These are phyloP conservation scores for Endomychus coccineus DNA, from an alignment of 2,888 invertebrate species.

Conservation along the genomic window DNA sequence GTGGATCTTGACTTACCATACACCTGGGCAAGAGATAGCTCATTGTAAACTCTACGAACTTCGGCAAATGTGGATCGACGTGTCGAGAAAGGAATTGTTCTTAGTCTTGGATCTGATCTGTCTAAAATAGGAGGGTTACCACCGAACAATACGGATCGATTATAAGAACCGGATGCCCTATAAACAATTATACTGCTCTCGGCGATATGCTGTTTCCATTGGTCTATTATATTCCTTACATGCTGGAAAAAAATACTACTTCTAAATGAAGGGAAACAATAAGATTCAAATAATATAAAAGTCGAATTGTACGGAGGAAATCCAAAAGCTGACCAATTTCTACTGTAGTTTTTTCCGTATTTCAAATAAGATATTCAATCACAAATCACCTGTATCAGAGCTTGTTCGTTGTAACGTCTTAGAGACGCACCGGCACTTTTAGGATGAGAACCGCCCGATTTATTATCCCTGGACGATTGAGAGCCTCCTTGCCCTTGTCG, in stretches of 20 bases:
- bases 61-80: slow-evolving; percentile 74
- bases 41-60: slow-evolving; percentile 64
- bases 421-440: slow-evolving; percentile 77
- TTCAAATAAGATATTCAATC: too few relatives aligned
- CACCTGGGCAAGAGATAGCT: slow-evolving; percentile 58
- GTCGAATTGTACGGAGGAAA: too few relatives aligned
- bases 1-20: slow-evolving; percentile 50
- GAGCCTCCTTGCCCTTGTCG: slow-evolving; percentile 76
- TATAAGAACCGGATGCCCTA: slow-evolving; percentile 66
- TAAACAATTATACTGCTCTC: slow-evolving; percentile 67
- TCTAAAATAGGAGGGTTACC: slow-evolving; percentile 64
- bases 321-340: too few relatives aligned
- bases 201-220: slow-evolving; percentile 60
- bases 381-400: slow-evolving; percentile 64
- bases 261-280: too few relatives aligned
- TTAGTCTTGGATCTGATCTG: slow-evolving; percentile 54
- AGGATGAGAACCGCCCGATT: slow-evolving; percentile 53
- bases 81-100: slow-evolving; percentile 75
- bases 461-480: slow-evolving; percentile 60
- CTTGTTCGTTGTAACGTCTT: slow-evolving; percentile 70
- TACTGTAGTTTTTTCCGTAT: too few relatives aligned
- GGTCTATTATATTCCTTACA: slow-evolving; percentile 60
- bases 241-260: slow-evolving; percentile 65
- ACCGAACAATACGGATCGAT: slow-evolving; percentile 64
- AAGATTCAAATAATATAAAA: too few relatives aligned